Base-by-base conservation (phyloP, 2,888 invertebrate genomes). In the Pollenia amentaria region DNA sequence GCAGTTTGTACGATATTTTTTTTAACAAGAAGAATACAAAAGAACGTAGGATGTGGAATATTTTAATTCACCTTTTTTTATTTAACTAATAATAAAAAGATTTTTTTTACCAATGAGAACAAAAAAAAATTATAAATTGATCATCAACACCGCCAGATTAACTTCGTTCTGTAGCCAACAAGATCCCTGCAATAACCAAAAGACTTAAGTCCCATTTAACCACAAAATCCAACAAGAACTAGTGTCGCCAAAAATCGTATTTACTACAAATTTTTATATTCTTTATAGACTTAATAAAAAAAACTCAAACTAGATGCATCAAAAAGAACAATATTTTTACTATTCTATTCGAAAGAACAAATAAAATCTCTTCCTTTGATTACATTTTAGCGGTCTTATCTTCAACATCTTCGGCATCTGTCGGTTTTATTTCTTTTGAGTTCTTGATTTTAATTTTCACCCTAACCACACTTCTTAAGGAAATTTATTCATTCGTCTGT, bases 341-440 rank as follows among this genome's bases (percentile, higher is more conserved):
- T 64, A 42, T 12, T 18, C 72, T 10, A n/a, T 78, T 62, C 80
- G 62, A 12, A 46, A 40, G 62, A 21, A 51, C 53, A 69, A 75
- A 79, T 62, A 18, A 62, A 75, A 79, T 87, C 82, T 76, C n/a
- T 55, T 16, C 48, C 64, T 73, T 75, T 73, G 42, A 60, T 82
- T 42, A 69, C 55, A 83, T 64, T 77, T 77, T 79, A 79, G 60
- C 60, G 46, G 42, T 84, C 53, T 79, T 84, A 79, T 84, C 72
- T 79, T 69, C n/a, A 40, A 76, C 53, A 85, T 84, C 84, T 18
- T 46, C 38, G 69, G 29, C 51, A 79, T 85, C 82, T 85, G 76
- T 80, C 88, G 86, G 88, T 86, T 67, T 84, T 57, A 55, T 85
- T 75, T 76, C 84, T 73, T 84, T 82, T 73, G 65, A 78, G 75